Conservation (phyloP, 2,113 vertebrate genomes). For the Laterallus jamaicensis region DNA sequence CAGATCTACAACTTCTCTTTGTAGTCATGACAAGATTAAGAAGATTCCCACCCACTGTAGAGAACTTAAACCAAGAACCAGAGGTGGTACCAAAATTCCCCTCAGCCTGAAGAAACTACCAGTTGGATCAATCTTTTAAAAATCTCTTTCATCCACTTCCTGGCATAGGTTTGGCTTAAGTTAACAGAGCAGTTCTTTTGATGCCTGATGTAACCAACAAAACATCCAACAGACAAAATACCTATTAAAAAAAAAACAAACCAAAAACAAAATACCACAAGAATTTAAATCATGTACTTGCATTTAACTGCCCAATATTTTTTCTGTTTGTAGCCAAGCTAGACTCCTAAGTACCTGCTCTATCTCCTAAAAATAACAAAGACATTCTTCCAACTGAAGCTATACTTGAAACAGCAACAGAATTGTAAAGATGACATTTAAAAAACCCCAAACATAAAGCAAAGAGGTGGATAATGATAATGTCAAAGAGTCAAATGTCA, state of each 20-base stretch:
- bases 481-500: neutral
- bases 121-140: neutral
- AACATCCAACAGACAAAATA: neutral
- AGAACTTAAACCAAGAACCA: neutral
- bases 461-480: neutral
- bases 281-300: neutral
- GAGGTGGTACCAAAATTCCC: neutral
- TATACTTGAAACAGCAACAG: neutral
- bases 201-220: neutral
- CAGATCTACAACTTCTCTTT: neutral
- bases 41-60: neutral
- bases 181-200: neutral
- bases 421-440: neutral
- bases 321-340: neutral
- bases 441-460: neutral
- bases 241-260: neutral
- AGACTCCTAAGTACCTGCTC: neutral
- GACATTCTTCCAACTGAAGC: neutral
- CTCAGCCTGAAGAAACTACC: neutral
- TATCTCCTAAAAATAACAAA: neutral
- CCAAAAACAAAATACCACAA: neutral
- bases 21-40: neutral
- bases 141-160: neutral
- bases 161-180: neutral
- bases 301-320: neutral